Base-by-base conservation (phyloP, 53 echinoderm and acorn worm species). In the Echinarachnius parma region DNA sequence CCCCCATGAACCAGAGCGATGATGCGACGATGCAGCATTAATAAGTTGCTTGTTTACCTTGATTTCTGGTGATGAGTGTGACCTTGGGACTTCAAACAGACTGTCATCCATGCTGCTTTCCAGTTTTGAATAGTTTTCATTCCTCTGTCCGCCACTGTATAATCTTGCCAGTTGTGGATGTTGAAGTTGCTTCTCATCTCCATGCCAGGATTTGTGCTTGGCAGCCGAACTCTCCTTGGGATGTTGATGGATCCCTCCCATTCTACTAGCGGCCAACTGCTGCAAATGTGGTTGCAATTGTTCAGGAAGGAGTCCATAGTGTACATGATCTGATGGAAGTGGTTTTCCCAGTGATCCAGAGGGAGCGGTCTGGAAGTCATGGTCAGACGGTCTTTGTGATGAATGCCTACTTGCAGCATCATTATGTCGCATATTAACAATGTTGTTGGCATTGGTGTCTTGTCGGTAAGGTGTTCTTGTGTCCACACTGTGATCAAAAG, bases 401-500 rank as follows among this genome's bases (percentile, higher is more conserved):
- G 57, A 26, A 28, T 72, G 34, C 25, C 9, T 34, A 39, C 36
- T 39, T 8, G 34, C 39, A 34, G 55, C 2, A 36, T 72, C 56
- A 39, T 39, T 39, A 28, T 57, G 46, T 9, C 24, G 39, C 29
- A 22, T 56, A 24, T 57, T 72, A 35, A 72, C 24, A 34, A 69
- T 69, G 19, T 52, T 20, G 29, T 72, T 72, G 15, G 55, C 74
- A 57, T 72, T 72, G n/a, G 26, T 57, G 28, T 72, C 74, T n/a
- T 44, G 74, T 55, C 57, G 32, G 22, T 56, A 36, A 0, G 74
- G 74, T 11, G 74, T 72, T 28, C 74, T 57, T 42, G 57, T 72
- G 34, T 56, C 74, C 29, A 86, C 64, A 59, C 98, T 98, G 55
- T 98, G 98, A 61, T 98, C 89, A 80, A 98, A 98, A 18, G 83